Evolutionary conservation across 2,113 vertebrate genomes (phyloP).

Genomic region (Meles meles): DNA sequence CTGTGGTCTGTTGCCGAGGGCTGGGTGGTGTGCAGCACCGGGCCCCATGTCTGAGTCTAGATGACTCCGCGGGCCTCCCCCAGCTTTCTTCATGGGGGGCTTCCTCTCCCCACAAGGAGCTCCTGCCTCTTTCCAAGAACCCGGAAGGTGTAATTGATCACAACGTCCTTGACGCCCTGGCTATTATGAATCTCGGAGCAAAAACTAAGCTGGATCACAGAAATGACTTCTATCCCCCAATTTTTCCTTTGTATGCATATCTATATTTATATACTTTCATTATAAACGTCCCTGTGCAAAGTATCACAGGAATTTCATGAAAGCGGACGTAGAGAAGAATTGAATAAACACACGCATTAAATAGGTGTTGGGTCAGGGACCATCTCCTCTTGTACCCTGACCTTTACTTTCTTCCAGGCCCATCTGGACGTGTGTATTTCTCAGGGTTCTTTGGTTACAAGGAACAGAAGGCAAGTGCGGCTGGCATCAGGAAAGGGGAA

Average conservation of each 20-base stretch:
- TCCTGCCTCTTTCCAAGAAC: not conserved
- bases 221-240: not conserved
- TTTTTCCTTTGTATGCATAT: not conserved
- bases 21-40: rapidly evolving
- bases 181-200: not conserved
- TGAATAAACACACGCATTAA: not conserved
- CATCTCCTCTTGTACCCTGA: not conserved
- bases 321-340: not conserved
- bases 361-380: not conserved
- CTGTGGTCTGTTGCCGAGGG: not conserved
- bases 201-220: not conserved
- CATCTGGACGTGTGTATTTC: not conserved
- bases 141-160: not conserved
- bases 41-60: not conserved
- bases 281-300: not conserved
- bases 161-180: not conserved
- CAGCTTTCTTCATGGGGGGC: not conserved
- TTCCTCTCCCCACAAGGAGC: not conserved
- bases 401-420: not conserved
- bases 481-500: not conserved
- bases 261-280: not conserved
- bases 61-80: rapidly evolving
- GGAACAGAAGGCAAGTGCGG: not conserved
- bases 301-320: not conserved
- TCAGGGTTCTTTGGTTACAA: not conserved